Conservation (phyloP, 2,113 vertebrate species). For the Fulmarus glacialis region DNA sequence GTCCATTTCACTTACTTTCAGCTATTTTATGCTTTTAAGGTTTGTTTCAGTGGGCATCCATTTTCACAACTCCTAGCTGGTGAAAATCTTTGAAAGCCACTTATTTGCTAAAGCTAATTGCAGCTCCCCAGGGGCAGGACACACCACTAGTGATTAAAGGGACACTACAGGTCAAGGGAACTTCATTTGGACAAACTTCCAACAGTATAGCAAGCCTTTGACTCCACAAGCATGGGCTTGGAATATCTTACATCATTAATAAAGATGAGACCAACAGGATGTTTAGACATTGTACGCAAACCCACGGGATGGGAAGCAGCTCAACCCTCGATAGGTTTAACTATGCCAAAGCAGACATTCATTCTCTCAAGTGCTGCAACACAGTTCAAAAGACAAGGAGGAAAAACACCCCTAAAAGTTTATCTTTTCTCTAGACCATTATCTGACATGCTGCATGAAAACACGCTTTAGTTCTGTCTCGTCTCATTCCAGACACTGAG, state of each 20-base stretch:
- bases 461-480: not conserved
- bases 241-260: not conserved
- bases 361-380: not conserved
- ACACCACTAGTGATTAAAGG: not conserved
- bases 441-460: not conserved
- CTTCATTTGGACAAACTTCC: not conserved
- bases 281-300: accelerated
- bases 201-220: not conserved
- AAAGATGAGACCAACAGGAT: not conserved
- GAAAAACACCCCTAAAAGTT: not conserved
- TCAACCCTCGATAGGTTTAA: not conserved
- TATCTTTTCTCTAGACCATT: not conserved
- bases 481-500: not conserved
- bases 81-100: not conserved
- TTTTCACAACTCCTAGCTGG: not conserved
- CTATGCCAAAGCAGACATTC: not conserved
- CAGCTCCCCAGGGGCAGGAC: not conserved
- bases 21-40: not conserved
- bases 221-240: not conserved
- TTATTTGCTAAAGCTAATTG: not conserved
- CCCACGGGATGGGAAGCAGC: not conserved
- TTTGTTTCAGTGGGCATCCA: not conserved
- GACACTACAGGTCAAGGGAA: not conserved
- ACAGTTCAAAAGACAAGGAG: too few relatives aligned
- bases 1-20: not conserved